These are phyloP conservation scores for Sisor rabdophorus DNA, from an alignment of 2,113 vertebrate genomes.

Conservation along the genomic window DNA sequence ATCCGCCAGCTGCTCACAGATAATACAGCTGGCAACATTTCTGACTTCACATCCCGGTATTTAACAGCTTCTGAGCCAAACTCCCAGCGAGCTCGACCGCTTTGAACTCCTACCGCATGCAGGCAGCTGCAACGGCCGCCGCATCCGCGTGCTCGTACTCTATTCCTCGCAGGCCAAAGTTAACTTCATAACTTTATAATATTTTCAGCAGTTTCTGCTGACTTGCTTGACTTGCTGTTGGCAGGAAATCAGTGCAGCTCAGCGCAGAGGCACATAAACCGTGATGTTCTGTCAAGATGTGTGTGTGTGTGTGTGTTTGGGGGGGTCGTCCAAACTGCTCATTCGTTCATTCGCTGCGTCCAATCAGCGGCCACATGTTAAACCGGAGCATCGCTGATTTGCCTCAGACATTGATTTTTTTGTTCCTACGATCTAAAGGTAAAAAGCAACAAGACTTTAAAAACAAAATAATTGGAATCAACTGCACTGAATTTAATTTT, in stretches of 20 bases:
- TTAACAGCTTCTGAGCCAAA: slow-evolving; percentile 8
- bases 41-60: slow-evolving; percentile 1
- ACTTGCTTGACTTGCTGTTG: slow-evolving; percentile 27
- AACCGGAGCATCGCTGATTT: background rate
- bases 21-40: slow-evolving; percentile 16
- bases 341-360: slow-evolving; percentile 13
- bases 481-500: slow-evolving; percentile 19
- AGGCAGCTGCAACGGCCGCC: slow-evolving; percentile 8
- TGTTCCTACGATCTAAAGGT: background rate
- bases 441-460: slow-evolving; percentile 1
- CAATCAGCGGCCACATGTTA: slow-evolving; percentile 17
- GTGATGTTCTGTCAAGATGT: slow-evolving; percentile 15
- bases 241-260: slow-evolving; percentile 31
- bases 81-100: slow-evolving; percentile 16
- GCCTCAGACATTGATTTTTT: background rate
- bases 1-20: slow-evolving; percentile 19
- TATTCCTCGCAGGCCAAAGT: slow-evolving; percentile 26
- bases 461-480: slow-evolving; percentile 14
- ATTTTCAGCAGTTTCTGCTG: slow-evolving; percentile 24
- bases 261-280: slow-evolving; percentile 4
- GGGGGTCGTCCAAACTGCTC: background rate
- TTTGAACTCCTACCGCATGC: slow-evolving; percentile 5
- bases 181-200: slow-evolving; percentile 24
- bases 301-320: background rate
- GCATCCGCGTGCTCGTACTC: background rate